Conservation (phyloP, 2,888 invertebrate species). For the Leptarthrus brevirostris region DNA sequence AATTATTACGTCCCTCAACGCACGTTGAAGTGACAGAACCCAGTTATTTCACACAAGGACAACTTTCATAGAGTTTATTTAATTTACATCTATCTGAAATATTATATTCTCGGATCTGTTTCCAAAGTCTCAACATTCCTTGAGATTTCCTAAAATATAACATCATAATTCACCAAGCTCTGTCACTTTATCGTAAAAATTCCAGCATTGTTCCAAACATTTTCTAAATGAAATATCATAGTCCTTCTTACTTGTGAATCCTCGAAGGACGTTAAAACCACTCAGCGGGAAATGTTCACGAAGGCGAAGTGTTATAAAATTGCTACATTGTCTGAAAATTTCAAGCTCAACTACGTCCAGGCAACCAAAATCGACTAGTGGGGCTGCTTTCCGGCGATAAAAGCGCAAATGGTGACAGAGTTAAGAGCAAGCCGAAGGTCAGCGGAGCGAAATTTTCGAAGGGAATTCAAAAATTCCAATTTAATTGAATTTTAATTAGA, state of each 20-base stretch:
- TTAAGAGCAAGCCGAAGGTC: background rate
- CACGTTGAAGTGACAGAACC: no score
- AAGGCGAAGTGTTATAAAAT: background rate
- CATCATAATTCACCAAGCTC: no score
- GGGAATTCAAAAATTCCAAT: constrained; percentile 38
- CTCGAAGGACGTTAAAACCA: background rate
- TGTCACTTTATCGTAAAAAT: no score
- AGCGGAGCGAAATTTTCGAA: background rate
- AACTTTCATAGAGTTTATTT: no score
- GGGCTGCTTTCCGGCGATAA: background rate
- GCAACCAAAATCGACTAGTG: background rate
- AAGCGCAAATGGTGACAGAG: background rate
- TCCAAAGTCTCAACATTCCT: no score
- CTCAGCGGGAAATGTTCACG: background rate
- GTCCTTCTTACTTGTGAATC: background rate
- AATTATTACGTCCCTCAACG: no score
- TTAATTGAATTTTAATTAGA: constrained; percentile 49
- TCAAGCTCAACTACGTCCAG: background rate
- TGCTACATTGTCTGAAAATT: background rate
- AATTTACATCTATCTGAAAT: no score
- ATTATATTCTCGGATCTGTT: no score
- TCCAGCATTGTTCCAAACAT: background rate
- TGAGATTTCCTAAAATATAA: no score
- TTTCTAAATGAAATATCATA: background rate
- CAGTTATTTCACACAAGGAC: no score